Evolutionary conservation across 2,888 invertebrate species (phyloP).

Genomic region (Ochropacha duplaris): DNA sequence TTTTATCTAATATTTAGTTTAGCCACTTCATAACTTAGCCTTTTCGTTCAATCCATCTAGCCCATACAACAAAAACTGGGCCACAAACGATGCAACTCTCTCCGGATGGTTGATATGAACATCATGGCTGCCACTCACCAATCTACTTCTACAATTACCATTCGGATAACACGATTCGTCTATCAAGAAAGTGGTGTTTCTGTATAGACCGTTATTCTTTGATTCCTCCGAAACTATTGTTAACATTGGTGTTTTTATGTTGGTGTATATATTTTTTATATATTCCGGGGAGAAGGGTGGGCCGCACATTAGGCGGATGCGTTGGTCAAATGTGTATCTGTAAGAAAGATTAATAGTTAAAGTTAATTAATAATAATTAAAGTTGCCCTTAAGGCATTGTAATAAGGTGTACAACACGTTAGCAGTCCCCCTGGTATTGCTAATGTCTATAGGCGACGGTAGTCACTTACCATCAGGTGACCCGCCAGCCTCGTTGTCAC

Average conservation of each 20-base stretch:
- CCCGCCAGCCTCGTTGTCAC: no score
- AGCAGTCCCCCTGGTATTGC: no score
- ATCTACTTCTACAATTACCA: constrained; percentile 46
- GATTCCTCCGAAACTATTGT: constrained; percentile 45
- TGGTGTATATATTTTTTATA: constrained; percentile 51
- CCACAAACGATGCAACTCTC: constrained; percentile 62
- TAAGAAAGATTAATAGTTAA: no score
- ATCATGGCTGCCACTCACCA: constrained; percentile 82
- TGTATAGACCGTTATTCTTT: constrained; percentile 32
- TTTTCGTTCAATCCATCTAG: constrained; percentile 47
- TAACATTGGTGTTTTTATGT: constrained; percentile 46
- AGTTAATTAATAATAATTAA: no score
- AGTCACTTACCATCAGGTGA: not conserved
- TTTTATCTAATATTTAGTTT: not conserved
- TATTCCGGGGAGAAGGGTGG: constrained; percentile 59
- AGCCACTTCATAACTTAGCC: constrained; percentile 48
- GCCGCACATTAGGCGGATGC: constrained; percentile 60
- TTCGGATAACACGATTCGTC: constrained; percentile 45
- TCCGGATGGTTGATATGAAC: constrained; percentile 83
- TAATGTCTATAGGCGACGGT: no score
- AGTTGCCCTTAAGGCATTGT: no score
- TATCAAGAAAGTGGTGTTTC: constrained; percentile 44
- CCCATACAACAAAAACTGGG: constrained; percentile 60
- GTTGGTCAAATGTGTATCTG: constrained; percentile 81
- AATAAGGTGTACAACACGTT: no score